A percentile compares a stretch with the other conserved stretches of the same genome.
These are phyloP conservation scores for Chrysolina oricalcia DNA, from an alignment of 2,888 invertebrate genomes.

Conservation along the genomic window DNA sequence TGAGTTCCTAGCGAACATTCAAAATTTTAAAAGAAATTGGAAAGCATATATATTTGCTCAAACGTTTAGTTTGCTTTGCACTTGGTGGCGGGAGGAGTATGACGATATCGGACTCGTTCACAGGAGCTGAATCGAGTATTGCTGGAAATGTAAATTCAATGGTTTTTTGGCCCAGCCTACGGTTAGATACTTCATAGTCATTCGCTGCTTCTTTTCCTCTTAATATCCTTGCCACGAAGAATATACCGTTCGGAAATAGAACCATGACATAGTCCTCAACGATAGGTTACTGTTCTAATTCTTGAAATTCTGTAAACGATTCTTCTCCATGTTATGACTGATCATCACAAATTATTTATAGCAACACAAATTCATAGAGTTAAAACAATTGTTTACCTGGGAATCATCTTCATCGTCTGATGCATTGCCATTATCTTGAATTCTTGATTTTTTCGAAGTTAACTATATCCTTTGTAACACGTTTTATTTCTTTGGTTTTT, in stretches of 20 bases:
- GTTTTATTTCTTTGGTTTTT: neutral
- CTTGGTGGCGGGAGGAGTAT: neutral
- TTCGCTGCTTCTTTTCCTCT: constrained; percentile 10
- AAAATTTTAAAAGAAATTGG: neutral
- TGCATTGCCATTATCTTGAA: constrained; percentile 16
- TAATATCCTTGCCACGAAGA: constrained; percentile 29
- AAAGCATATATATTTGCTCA: constrained; percentile 4
- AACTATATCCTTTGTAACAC: constrained; percentile 8
- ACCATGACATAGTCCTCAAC: constrained; percentile 30
- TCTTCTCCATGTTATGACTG: constrained; percentile 16
- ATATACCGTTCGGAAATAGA: constrained; percentile 24
- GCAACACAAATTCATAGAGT: neutral
- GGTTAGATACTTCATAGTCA: constrained; percentile 30
- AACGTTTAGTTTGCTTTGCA: neutral
- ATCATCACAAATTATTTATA: constrained; percentile 24
- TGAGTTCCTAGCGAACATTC: constrained; percentile 17
- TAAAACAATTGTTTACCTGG: neutral
- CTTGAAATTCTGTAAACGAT: constrained; percentile 40
- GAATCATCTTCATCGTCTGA: constrained; percentile 22
- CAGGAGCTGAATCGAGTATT: constrained; percentile 21
- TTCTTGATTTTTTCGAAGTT: constrained; percentile 20
- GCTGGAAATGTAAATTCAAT: constrained; percentile 29
- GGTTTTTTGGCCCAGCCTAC: constrained; percentile 20
- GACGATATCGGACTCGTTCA: neutral
- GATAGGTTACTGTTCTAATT: constrained; percentile 28